These are phyloP conservation scores for Dysdera silvatica DNA, from an alignment of 1,140 invertebrate species.

Conservation along the genomic window DNA sequence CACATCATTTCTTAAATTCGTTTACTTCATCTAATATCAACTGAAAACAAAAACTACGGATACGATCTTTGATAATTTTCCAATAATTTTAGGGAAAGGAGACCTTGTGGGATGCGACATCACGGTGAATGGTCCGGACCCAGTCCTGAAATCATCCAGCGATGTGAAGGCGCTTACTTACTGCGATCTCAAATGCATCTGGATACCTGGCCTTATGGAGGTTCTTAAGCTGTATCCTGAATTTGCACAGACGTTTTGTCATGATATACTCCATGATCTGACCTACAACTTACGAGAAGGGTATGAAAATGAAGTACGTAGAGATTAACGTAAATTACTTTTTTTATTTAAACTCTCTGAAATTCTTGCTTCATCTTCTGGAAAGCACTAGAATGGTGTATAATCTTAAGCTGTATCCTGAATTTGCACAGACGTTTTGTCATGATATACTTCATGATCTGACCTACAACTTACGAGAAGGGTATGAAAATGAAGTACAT, in stretches of 20 bases:
- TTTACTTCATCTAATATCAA: too few relatives aligned
- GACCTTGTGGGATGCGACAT: conserved; percentile 94
- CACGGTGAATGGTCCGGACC: conserved; percentile 53
- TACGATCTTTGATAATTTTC: conserved; percentile 32
- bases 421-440: conserved; percentile 81
- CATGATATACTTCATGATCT: conserved; percentile 91
- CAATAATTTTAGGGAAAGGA: conserved; percentile 66
- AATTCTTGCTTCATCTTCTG: too few relatives aligned
- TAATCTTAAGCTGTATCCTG: conserved; percentile 79
- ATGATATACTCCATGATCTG: conserved; percentile 90
- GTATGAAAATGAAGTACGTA: conserved; percentile 62
- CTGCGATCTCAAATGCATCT: conserved; percentile 90
- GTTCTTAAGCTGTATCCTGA: conserved; percentile 84
- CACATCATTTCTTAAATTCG: too few relatives aligned
- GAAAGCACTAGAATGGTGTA: too few relatives aligned
- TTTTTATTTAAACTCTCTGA: too few relatives aligned
- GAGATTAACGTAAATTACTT: background rate
- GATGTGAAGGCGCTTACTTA: conserved; percentile 91
- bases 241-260: conserved; percentile 78
- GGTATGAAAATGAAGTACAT: conserved; percentile 73
- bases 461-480: conserved; percentile 88
- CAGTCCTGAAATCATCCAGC: conserved; percentile 82
- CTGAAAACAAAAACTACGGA: background rate
- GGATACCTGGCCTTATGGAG: conserved; percentile 81
- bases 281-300: conserved; percentile 91